phyloP scores from a whole-genome alignment of 2,888 invertebrate genomes.

The Epistrophe eligans region DNA sequence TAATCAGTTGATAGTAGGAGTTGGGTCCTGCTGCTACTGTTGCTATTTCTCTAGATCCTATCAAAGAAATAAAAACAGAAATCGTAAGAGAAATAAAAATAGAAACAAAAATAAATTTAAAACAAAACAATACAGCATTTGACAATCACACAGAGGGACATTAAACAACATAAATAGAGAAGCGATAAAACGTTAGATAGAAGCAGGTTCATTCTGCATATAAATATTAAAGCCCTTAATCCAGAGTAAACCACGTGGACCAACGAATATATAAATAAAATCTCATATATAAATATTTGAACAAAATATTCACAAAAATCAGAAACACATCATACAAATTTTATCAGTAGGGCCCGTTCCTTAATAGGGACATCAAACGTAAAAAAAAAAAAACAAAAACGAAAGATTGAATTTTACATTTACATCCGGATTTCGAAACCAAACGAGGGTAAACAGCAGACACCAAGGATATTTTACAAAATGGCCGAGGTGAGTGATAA shows the following conservation, averaged over 20 bases:
- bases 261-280: conserved; percentile 65
- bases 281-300: conserved; percentile 53
- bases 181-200: conserved; percentile 4
- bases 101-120: conserved; percentile 39
- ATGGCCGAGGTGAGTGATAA: conserved; percentile 67
- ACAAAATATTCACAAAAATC: conserved; percentile 49
- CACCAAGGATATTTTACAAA: conserved; percentile 34
- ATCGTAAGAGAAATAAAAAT: neutral
- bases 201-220: conserved; percentile 12
- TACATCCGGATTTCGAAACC: conserved; percentile 50
- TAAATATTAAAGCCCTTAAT: neutral
- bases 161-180: too few species aligned
- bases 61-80: conserved; percentile 43
- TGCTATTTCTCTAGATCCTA: conserved; percentile 33
- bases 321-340: conserved; percentile 51
- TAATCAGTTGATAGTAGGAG: conserved; percentile 26
- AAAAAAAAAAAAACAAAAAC: neutral
- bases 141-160: conserved; percentile 51
- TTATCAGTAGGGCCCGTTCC: conserved; percentile 28
- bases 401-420: conserved; percentile 56
- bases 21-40: conserved; percentile 17
- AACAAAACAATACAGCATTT: conserved; percentile 36
- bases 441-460: conserved; percentile 18
- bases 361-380: neutral
- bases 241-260: conserved; percentile 58